Base-by-base conservation (phyloP, 2,797 vertebrate genomes). In the Neosilurus mollespiculum region DNA sequence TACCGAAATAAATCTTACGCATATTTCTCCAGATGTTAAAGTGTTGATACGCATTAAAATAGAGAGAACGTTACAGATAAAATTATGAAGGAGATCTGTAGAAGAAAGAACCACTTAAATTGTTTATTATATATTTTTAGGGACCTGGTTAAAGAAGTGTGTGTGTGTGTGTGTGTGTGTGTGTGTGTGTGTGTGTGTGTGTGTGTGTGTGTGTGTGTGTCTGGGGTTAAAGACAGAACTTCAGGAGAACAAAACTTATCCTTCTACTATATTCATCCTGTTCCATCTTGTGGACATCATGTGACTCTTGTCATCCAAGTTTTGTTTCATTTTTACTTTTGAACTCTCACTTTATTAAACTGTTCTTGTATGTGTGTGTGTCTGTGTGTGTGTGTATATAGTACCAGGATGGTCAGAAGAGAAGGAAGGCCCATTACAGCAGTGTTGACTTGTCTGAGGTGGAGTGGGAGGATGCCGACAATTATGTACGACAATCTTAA, bases 401-500 rank as follows among this genome's bases (percentile, higher is more conserved):
- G 98, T 99, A 99, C 75, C 97, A 98, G 94, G 94, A 97, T 66
- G 96, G 96, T 22, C 96, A 97, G 90, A 98, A 97, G 91, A 93
- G 98, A 90, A 96, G 96, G 87, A 99, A 99, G 83, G 97, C 97
- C 59, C 96, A 98, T 93, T 99, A 99, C 88, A 99, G 97, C 70
- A 99, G 97, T 0, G 98, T 99, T 88, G 98, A 99, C 90, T 96
- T 99, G 69, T 99, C 98, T 0, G 98, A 99, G 91, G 98, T 99
- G 10, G 98, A 99, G 86, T 99, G 98, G 98, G 98, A 99, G 88
- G 98, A 99, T 92, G 96, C 96, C 86, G 97, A 99, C 76, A 96
- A 99, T 86, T 94, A 96, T 89, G 98, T 99, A 94, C 79, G 96
- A 10, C 70, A 16, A 15, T 61, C 2, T 84, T 54, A 58, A n/a